These are phyloP conservation scores for Corticium candelabrum DNA, from an alignment of 37 sponge, comb jelly and placozoan genomes.

Conservation along the genomic window DNA sequence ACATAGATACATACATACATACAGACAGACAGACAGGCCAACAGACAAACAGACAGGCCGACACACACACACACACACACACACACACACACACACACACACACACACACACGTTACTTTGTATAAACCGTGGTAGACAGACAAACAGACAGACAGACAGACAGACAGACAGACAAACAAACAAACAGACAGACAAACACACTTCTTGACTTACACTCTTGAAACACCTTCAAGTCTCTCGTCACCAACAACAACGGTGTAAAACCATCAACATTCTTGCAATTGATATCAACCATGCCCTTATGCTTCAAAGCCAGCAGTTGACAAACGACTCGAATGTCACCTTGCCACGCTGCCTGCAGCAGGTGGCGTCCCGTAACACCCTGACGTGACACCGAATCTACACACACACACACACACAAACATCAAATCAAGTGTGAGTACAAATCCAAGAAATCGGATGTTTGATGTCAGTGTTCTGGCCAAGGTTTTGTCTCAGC, in stretches of 20 bases:
- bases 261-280: constrained; percentile 52
- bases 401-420: not conserved
- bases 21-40: too few relatives aligned
- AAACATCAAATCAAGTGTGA: too few relatives aligned
- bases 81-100: too few relatives aligned
- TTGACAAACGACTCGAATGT: constrained; percentile 43
- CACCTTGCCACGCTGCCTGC: constrained; percentile 72
- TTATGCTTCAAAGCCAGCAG: constrained; percentile 27
- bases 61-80: too few relatives aligned
- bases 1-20: too few relatives aligned
- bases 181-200: not conserved
- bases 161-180: constrained; percentile 28
- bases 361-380: constrained; percentile 20
- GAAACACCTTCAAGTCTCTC: constrained; percentile 62
- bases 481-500: too few relatives aligned
- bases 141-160: too few relatives aligned
- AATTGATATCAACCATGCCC: constrained; percentile 65
- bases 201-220: constrained; percentile 29
- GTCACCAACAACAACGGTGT: constrained; percentile 88
- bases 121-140: too few relatives aligned
- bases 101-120: too few relatives aligned
- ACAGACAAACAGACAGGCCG: too few relatives aligned
- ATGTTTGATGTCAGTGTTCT: too few relatives aligned
- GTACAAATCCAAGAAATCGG: too few relatives aligned
- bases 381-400: not conserved